Base-by-base conservation (phyloP, 2,888 invertebrate species). In the Aspidiotus destructor region DNA sequence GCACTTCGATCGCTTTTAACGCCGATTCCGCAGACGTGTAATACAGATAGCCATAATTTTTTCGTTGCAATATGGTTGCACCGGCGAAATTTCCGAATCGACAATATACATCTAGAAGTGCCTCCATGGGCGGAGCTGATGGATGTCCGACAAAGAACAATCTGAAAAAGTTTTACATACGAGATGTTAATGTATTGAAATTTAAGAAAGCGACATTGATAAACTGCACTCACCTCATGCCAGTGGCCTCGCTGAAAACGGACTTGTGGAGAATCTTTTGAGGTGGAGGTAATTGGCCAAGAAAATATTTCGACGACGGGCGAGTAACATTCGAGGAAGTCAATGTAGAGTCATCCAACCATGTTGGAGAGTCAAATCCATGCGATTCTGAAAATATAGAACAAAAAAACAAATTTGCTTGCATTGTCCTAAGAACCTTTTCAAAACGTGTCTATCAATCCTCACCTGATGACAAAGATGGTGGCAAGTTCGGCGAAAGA, bases 1-100 rank as follows among this genome's bases (percentile, higher is more conserved):
- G 10, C n/a, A 85, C 85, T 78, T 80, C 81, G 60, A 89, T 88
- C 1, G 92, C 91, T 73, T 83, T 81, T 73, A 86, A 83, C 0
- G 94, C 94, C 71, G 89, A 86, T 53, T 85, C 83, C 65, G 81
- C 82, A 61, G 81, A 82, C 5, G 91, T 87, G 78, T 88, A 95
- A 75, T 92, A 90, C 8, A 91, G 94, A 78, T 92, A 95, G 0
- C 95, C 95, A 78, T 91, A 93, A 75, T 92, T 94, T 76, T 91
- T 89, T 76, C 92, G 89, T 61, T 87, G 87, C 73, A 95, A 79
- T 77, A 94, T 85, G 76, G 92, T 94, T 2, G 93, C 90, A 77
- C 92, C 93, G 70, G 94, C 92, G 10, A 95, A 81, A 76, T 88
- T 85, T 8, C 93, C 94, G 79, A 95, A 95, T 74, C 94, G 85